phyloP scores from a whole-genome alignment of 1,140 invertebrate species.

The Orius laevigatus region DNA sequence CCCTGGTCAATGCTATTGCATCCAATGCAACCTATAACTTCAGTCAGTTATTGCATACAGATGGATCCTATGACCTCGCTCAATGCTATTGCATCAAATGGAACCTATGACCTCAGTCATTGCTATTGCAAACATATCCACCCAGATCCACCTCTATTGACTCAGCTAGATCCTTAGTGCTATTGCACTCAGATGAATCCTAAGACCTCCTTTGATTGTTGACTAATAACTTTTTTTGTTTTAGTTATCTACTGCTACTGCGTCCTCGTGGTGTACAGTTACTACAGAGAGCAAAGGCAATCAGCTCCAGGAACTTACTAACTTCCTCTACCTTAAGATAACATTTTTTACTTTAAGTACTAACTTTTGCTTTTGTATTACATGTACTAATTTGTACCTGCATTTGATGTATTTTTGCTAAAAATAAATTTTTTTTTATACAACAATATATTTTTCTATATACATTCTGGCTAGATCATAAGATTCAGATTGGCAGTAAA shows the following conservation, averaged over 20 bases:
- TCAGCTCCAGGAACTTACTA: constrained; percentile 3
- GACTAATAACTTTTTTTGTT: no score
- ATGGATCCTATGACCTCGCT: no score
- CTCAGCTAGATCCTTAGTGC: no score
- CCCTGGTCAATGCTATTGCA: no score
- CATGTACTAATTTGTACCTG: neutral
- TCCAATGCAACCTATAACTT: no score
- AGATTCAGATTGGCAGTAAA: constrained; percentile 58
- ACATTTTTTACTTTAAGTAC: neutral
- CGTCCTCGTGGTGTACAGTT: constrained; percentile 8
- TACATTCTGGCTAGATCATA: constrained; percentile 51
- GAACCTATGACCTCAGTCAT: no score
- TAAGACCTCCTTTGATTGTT: no score
- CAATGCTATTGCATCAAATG: no score
- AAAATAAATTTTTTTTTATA: constrained; percentile 7
- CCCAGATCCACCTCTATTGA: no score
- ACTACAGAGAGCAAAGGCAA: constrained; percentile 4
- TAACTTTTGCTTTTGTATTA: neutral
- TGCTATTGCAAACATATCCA: no score
- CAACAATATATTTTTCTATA: constrained; percentile 50
- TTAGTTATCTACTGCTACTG: constrained; percentile 2
- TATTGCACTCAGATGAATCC: no score
- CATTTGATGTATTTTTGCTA: neutral
- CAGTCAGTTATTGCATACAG: no score
- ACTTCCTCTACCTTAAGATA: neutral